phyloP scores from a whole-genome alignment of 2,113 vertebrate species.

The Callithrix jacchus region DNA sequence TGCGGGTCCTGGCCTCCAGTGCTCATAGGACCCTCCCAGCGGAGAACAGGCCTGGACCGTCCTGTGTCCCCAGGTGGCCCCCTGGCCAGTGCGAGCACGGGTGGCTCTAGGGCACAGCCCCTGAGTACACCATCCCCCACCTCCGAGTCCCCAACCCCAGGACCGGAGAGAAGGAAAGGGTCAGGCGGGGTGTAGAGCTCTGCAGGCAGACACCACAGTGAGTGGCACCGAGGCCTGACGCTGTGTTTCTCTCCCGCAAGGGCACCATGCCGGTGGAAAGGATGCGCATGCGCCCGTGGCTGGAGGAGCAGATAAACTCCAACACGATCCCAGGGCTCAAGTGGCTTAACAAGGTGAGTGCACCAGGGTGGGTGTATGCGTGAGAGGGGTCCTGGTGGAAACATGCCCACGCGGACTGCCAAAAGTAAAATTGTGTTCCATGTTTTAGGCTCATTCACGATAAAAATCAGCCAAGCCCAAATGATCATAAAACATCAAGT shows the following conservation, averaged over 20 bases:
- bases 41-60: background rate
- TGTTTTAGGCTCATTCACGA: background rate
- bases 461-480: background rate
- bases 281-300: conserved; percentile 98
- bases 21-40: background rate
- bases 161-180: background rate
- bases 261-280: conserved; percentile 96
- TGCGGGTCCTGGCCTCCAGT: background rate
- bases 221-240: conserved; percentile 2
- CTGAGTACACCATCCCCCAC: rapidly evolving
- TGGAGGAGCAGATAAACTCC: conserved; percentile 98
- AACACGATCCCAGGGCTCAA: conserved; percentile 94
- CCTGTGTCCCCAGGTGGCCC: rapidly evolving
- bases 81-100: background rate
- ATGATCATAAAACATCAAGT: background rate
- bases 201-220: background rate
- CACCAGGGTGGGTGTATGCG: rapidly evolving
- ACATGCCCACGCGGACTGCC: rapidly evolving
- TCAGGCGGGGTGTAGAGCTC: background rate
- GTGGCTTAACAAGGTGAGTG: conserved; percentile 95
- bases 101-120: background rate
- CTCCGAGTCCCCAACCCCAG: rapidly evolving
- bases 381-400: background rate
- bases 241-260: conserved; percentile 72
- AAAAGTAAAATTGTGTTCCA: background rate